Base-by-base conservation (phyloP, 2,888 invertebrate species). In the Trypoxylon attenuatum region DNA sequence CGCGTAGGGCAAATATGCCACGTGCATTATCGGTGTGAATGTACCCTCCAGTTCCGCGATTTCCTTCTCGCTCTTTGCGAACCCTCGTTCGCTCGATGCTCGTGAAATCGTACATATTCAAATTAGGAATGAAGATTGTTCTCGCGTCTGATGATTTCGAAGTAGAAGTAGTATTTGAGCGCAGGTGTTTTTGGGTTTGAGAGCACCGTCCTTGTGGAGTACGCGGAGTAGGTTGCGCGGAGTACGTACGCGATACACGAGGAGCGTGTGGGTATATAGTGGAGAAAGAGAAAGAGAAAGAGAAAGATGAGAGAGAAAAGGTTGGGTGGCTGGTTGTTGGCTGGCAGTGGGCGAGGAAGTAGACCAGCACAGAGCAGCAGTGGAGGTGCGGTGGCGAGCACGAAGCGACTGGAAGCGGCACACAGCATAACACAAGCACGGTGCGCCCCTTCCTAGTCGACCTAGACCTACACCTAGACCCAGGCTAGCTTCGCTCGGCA, bases 331-430 rank as follows among this genome's bases (percentile, higher is more conserved):
- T 33, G 13, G 72, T 69, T 63, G 71, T 62, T 68, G 61, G 29
- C 23, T 64, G 55, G 69, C 72, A 69, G 68, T 72, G 73, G 74
- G 77, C 70, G 76, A 82, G 78, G 72, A 77, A 77, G 79, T 74
- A 71, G 61, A 75, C 38, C 65, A 59, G 51, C 67, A 66, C 66
- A 66, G n/a, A n/a, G n/a, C n/a, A n/a, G n/a, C n/a, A n/a, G n/a
- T n/a, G n/a, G n/a, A n/a, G n/a, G n/a, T n/a, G n/a, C n/a, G n/a
- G n/a, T n/a, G n/a, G n/a, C n/a, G n/a, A n/a, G n/a, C n/a, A n/a
- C n/a, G n/a, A n/a, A n/a, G n/a, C n/a, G n/a, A n/a, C 33, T 33
- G 8, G 10, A 6, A 33, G 33, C 33, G 13, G 33, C 33, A 13
- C 13, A 10, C 33, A 33, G 33, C 33, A 13, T 33, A 10, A 13